A percentile compares a stretch with the other conserved stretches of the same genome.
Evolutionary conservation across 2,797 vertebrate genomes (phyloP).

Genomic region (Mormyrus proboscirostris): DNA sequence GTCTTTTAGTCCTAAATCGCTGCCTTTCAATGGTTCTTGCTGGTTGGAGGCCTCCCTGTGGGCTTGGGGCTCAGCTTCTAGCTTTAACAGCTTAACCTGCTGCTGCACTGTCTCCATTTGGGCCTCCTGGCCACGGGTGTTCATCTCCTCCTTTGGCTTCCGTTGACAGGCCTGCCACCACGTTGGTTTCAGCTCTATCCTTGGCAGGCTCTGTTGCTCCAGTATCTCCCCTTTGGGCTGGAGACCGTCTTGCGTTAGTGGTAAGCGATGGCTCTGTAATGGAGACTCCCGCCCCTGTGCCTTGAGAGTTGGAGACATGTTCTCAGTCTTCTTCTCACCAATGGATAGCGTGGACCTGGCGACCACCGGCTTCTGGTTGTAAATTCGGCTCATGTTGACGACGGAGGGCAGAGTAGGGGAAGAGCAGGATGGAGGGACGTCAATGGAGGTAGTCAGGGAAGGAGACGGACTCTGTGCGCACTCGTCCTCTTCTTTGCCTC

Average conservation of each 20-base stretch:
- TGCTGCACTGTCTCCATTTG: constrained; percentile 48
- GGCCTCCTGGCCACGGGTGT: neutral
- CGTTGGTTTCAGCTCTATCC: neutral
- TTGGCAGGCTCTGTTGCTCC: neutral
- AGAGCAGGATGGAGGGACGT: constrained; percentile 37
- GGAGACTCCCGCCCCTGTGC: constrained; percentile 45
- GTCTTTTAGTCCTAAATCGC: constrained; percentile 15
- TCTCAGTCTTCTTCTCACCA: constrained; percentile 48
- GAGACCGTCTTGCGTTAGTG: neutral
- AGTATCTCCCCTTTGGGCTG: neutral
- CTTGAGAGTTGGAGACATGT: constrained; percentile 48
- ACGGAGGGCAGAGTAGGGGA: constrained; percentile 45
- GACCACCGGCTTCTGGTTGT: constrained; percentile 56
- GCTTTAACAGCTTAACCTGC: constrained; percentile 62
- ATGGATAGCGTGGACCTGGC: constrained; percentile 54
- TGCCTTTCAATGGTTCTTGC: constrained; percentile 31
- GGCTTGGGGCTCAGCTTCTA: constrained; percentile 44
- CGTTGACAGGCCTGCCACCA: neutral
- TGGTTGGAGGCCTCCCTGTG: constrained; percentile 18
- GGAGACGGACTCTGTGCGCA: constrained; percentile 27
- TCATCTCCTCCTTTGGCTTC: constrained; percentile 13
- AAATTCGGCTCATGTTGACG: constrained; percentile 64
- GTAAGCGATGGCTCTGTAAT: constrained; percentile 15
- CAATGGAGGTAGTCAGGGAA: constrained; percentile 34
- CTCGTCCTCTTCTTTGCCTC: constrained; percentile 38